These are phyloP conservation scores for Coregonus ussuriensis DNA, from an alignment of 2,797 vertebrate genomes.

Conservation along the genomic window DNA sequence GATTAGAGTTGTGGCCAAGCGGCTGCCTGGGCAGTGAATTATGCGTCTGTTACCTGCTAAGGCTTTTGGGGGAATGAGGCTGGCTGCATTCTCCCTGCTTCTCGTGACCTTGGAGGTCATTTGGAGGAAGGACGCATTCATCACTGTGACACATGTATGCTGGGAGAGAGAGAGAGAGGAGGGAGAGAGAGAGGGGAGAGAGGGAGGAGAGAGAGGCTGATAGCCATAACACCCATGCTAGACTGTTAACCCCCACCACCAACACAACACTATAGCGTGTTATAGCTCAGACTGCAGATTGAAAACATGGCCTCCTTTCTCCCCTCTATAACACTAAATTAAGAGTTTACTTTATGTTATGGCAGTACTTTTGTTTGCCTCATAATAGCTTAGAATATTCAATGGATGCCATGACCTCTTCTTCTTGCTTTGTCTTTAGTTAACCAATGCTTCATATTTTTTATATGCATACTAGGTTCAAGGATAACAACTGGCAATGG, in stretches of 20 bases:
- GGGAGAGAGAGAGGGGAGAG: background rate
- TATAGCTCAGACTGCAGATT: no score
- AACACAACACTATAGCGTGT: background rate
- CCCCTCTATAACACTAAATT: no score
- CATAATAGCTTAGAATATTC: no score
- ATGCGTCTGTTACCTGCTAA: slow-evolving; percentile 24
- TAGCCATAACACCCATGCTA: slow-evolving; percentile 19
- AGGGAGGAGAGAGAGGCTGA: slow-evolving; percentile 5
- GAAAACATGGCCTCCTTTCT: no score
- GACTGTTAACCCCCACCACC: slow-evolving; percentile 43
- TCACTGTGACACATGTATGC: slow-evolving; percentile 67
- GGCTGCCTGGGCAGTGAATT: slow-evolving; percentile 29
- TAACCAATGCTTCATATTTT: no score
- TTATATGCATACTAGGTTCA: no score
- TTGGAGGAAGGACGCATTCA: slow-evolving; percentile 72
- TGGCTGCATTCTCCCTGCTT: slow-evolving; percentile 47
- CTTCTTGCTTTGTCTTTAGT: no score
- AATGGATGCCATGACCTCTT: no score
- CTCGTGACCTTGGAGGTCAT: slow-evolving; percentile 73
- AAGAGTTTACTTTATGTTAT: no score
- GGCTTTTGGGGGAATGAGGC: slow-evolving; percentile 49
- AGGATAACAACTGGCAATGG: no score
- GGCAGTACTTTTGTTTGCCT: no score
- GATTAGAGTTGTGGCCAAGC: slow-evolving; percentile 58
- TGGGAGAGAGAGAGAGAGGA: slow-evolving; percentile 36